Conservation (phyloP, 2,888 invertebrate genomes). For the Stenchaetothrips biformis region DNA sequence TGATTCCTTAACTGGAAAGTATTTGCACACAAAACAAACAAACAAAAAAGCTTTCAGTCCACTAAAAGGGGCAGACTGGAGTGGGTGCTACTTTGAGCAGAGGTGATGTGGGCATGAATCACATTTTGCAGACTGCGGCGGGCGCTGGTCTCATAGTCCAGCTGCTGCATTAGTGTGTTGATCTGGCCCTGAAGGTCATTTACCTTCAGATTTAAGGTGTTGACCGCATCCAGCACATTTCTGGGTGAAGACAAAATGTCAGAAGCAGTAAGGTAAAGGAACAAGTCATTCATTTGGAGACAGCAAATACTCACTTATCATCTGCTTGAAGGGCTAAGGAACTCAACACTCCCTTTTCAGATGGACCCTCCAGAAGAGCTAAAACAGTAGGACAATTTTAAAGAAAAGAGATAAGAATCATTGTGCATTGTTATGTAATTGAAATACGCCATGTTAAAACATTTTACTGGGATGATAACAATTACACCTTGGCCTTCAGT, state of each 20-base stretch:
- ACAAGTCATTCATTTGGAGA: constrained; percentile 13
- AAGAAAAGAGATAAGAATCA: too few relatives aligned
- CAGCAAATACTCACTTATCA: constrained; percentile 12
- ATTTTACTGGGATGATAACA: background rate
- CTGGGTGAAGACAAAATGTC: constrained; percentile 50
- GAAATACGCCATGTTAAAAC: background rate
- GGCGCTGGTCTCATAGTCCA: constrained; percentile 63
- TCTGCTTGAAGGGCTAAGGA: constrained; percentile 13
- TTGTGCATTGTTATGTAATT: background rate
- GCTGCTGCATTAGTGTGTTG: constrained; percentile 54
- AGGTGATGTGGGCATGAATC: constrained; percentile 38
- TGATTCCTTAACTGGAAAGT: too few relatives aligned
- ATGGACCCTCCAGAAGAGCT: constrained; percentile 33
- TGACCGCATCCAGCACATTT: constrained; percentile 70
- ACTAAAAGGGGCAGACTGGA: background rate
- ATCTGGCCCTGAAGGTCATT: constrained; percentile 60
- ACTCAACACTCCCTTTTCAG: background rate
- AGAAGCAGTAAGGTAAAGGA: constrained; percentile 44
- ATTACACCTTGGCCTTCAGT: background rate
- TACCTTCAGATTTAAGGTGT: constrained; percentile 69
- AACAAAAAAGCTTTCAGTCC: background rate
- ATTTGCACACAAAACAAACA: too few relatives aligned
- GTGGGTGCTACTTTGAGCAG: background rate
- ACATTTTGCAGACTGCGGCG: constrained; percentile 48
- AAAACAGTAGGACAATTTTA: constrained; percentile 17